Evolutionary conservation across 2,888 invertebrate species (phyloP), one percentile per base, ranked within the genome.

Genomic region (Oasisia sp.): DNA sequence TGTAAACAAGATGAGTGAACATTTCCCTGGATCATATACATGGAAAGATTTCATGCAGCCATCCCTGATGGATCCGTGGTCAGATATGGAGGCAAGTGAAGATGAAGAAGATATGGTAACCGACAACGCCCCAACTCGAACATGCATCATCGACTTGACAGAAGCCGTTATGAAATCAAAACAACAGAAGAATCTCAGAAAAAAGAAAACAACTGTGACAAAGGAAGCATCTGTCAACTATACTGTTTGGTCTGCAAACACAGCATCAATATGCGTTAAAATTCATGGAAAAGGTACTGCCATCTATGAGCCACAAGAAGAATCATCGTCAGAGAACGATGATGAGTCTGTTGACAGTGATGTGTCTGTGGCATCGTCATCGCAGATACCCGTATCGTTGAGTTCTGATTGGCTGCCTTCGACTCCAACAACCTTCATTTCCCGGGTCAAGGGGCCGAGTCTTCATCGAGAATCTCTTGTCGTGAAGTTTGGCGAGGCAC

Each of bases 401-500:
- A 74, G 74, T 74, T 27, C 19, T 74, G 74, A 74, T 74, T 74
- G 74, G 74, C 74, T 74, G 74, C 4, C 27, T 74, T 19, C 74
- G 74, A 74, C 74, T 27, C 74, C 74, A 27, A 74, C 2, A 27
- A 27, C 19, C 74, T 74, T 74, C 74, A 74, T n/a, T n/a, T 74
- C 74, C 27, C 56, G 74, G 89, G 89, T 44, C 89, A 44, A 92
- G 44, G 92, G 44, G n/a, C 27, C 27, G 8, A 44, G 38, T n/a
- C 38, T 89, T 38, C 32, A 89, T 27, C 38, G 27, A 27, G 89
- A n/a, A 44, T 32, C 89, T 44, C 38, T 89, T 32, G 89, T 32
- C 32, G 32, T 38, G 4, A 32, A 45, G 5, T 92, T 89, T 89
- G 56, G 89, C 5, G 44, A 44, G 50, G 91, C 89, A 50, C 93